Base-by-base conservation (phyloP, 2,797 vertebrate species). In the Corythornis leucogaster region DNA sequence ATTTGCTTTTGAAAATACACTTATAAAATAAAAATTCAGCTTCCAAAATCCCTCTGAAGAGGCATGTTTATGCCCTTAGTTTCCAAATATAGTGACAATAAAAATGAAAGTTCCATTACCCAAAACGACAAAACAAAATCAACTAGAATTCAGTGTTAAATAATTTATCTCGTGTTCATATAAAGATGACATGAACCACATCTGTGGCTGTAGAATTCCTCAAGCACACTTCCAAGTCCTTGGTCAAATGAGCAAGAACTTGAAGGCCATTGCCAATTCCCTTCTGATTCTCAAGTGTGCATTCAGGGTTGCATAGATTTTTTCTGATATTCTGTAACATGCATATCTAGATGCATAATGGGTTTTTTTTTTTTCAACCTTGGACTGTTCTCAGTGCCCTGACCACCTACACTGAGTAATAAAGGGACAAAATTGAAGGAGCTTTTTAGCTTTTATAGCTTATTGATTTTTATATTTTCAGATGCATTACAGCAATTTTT, bases 381-480 rank as follows among this genome's bases (percentile, higher is more conserved):
- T 97, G 93, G 80, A 92, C 96, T 97, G 87, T 97, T 97, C 94
- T 95, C 85, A 26, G 15, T 86, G 82, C 73, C 45, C 85, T 87
- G 88, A 79, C 92, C 96, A 97, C 96, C 96, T 97, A 96, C 61
- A 43, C 69, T 94, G 93, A 95, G 92, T 78, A 96, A 96, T 97
- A 97, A 96, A 69, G 53, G 87, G 76, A 96, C 92, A 95, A 97
- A 98, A 97, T 94, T 97, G 96, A 97, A 97, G 95, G 91, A 95
- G 96, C 91, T 92, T 97, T 97, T 97, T 97, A 96, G 96, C 90
- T 97, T 97, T 97, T 97, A 97, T 97, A 97, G 92, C 93, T 97
- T 98, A 98, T 98, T 97, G 97, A 98, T 97, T 98, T 98, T 97
- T 97, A 89, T 97, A 97, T 97, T 97, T 98, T 97, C 96, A 97